Evolutionary conservation across 1,140 invertebrate species (phyloP).

Genomic region (Drosophila tani): DNA sequence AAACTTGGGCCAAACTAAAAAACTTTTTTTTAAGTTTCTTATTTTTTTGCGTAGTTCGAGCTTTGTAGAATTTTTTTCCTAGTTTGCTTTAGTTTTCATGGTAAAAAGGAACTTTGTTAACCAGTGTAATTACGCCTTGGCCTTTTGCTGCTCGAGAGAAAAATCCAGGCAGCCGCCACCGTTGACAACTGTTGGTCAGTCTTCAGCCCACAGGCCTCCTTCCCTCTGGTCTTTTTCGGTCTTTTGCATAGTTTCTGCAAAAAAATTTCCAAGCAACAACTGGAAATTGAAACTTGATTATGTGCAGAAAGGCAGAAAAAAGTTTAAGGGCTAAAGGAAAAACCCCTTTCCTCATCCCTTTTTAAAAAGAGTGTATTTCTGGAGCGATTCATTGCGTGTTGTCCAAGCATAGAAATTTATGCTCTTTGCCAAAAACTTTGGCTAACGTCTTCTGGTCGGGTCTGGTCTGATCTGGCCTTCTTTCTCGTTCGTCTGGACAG

Average conservation of each 20-base stretch:
- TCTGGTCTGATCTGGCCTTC: constrained; percentile 1
- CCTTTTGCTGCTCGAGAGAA: constrained; percentile 35
- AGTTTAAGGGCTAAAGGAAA: constrained; percentile 1
- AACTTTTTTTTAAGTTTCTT: background rate
- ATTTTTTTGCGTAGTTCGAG: accelerated
- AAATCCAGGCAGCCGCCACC: constrained; percentile 33
- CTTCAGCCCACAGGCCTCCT: constrained; percentile 8
- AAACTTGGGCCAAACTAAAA: background rate
- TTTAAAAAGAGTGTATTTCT: constrained; percentile 10
- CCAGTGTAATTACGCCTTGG: constrained; percentile 59
- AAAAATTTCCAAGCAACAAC: constrained; percentile 69
- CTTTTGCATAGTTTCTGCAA: constrained; percentile 64
- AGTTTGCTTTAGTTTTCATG: no score
- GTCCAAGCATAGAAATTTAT: constrained; percentile 74
- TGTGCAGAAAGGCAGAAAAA: constrained; percentile 77
- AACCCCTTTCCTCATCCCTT: background rate
- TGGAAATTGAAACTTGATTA: constrained; percentile 82
- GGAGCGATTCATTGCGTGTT: constrained; percentile 47
- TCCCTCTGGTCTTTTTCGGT: constrained; percentile 8
- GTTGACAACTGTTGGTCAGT: constrained; percentile 74
- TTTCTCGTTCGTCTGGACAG: constrained; percentile 34
- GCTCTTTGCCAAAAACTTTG: constrained; percentile 77
- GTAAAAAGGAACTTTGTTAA: constrained; percentile 8
- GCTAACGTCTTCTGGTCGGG: constrained; percentile 32
- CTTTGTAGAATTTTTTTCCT: accelerated